A percentile compares a stretch with the other conserved stretches of the same genome.
phyloP scores from a whole-genome alignment of 2,797 vertebrate species.

The Malacoctenus gilli region DNA sequence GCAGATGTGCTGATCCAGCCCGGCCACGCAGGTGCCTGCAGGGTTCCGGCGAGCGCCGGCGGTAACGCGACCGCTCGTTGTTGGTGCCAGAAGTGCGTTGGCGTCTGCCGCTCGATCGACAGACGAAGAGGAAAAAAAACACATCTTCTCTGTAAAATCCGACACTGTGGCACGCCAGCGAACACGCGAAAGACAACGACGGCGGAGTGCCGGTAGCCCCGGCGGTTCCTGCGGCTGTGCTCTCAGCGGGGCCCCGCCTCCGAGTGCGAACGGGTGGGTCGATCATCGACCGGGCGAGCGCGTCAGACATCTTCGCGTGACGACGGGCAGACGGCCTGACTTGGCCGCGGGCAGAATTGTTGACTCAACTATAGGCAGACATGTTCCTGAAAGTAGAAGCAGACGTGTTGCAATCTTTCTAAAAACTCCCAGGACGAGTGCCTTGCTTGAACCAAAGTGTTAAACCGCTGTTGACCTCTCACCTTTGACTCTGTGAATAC shows the following conservation, averaged over 20 bases:
- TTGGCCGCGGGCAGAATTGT: conserved; percentile 68
- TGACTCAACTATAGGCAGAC: conserved; percentile 74
- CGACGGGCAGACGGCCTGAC: conserved; percentile 66
- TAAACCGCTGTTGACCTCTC: conserved; percentile 99
- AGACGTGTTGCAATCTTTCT: conserved; percentile 91
- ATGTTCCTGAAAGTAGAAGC: conserved; percentile 79
- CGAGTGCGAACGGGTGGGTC: conserved; percentile 62
- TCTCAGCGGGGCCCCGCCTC: conserved; percentile 36
- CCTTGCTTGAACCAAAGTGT: conserved; percentile 99
- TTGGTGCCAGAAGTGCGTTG: conserved; percentile 12
- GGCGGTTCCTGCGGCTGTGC: no score
- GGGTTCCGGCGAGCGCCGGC: conserved; percentile 15
- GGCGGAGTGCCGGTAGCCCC: no score
- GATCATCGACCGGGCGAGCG: conserved; percentile 41
- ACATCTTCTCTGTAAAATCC: conserved; percentile 1
- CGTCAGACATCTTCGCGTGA: conserved; percentile 68
- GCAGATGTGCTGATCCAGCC: conserved; percentile 67
- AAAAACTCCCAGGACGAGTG: conserved; percentile 99
- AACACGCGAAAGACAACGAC: neutral
- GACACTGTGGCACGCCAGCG: conserved; percentile 4
- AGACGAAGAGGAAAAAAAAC: no score
- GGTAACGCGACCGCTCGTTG: conserved; percentile 11
- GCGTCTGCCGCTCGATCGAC: conserved; percentile 8
- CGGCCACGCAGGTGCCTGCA: conserved; percentile 45
- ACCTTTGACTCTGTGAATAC: conserved; percentile 98